phyloP scores from a whole-genome alignment of 2,888 invertebrate species.

The Ochropacha duplaris region DNA sequence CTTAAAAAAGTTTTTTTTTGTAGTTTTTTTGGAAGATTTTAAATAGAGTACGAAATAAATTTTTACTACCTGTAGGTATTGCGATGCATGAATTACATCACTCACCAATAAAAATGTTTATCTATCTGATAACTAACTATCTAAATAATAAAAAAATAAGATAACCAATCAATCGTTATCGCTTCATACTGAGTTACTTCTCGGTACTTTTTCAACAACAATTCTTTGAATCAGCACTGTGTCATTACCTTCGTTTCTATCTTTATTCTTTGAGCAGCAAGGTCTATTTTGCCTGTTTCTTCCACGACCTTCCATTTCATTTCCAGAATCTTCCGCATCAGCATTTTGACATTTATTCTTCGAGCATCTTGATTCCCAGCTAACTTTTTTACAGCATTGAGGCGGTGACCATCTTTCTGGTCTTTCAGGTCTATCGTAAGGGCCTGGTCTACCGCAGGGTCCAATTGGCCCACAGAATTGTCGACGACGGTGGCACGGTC shows the following conservation, averaged over 20 bases:
- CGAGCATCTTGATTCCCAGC: not conserved
- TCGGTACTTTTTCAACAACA: slow-evolving; percentile 29
- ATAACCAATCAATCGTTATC: not conserved
- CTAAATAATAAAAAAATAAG: not conserved
- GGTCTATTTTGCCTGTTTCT: slow-evolving; percentile 4
- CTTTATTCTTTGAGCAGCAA: slow-evolving; percentile 25
- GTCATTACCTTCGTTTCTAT: slow-evolving; percentile 17
- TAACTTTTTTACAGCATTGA: not conserved
- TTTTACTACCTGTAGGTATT: no score
- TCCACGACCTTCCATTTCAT: not conserved
- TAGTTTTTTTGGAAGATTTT: no score
- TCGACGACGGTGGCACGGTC: not conserved
- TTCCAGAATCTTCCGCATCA: not conserved
- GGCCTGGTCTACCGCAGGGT: not conserved
- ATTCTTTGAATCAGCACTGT: slow-evolving; percentile 29
- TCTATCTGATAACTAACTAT: no score
- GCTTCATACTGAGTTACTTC: slow-evolving; percentile 26
- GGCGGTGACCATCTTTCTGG: not conserved
- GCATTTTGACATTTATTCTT: not conserved
- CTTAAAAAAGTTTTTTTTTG: no score
- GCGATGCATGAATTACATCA: no score
- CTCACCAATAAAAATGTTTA: not conserved
- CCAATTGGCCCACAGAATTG: not conserved
- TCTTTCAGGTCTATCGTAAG: not conserved
- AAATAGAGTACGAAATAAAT: no score